phyloP scores from a whole-genome alignment of 2,888 invertebrate species.

The Mycogona germanica region DNA sequence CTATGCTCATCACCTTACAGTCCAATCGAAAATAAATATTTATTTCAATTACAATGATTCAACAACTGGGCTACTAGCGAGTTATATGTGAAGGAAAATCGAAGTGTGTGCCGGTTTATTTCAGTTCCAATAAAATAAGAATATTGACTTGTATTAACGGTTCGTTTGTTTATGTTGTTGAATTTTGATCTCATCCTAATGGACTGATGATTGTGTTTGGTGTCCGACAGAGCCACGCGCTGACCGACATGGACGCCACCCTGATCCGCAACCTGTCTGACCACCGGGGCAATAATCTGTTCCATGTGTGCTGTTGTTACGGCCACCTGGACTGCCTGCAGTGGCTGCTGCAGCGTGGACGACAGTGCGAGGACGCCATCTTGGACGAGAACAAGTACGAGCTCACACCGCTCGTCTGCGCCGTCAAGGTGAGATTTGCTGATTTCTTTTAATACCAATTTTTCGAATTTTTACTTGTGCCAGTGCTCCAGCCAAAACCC shows the following conservation, averaged over 20 bases:
- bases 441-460: neutral
- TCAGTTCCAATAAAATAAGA: no score
- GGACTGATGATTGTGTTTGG: no score
- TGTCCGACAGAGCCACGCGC: slow-evolving; percentile 29
- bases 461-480: neutral
- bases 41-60: no score
- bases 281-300: slow-evolving; percentile 33
- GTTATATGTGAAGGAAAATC: no score
- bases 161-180: no score
- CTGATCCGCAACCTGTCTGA: slow-evolving; percentile 34
- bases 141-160: no score
- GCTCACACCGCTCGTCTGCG: slow-evolving; percentile 31
- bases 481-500: neutral
- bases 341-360: slow-evolving; percentile 30
- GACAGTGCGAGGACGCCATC: slow-evolving; percentile 30
- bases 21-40: no score
- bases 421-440: slow-evolving; percentile 32
- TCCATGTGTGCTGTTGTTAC: slow-evolving; percentile 32
- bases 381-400: slow-evolving; percentile 34
- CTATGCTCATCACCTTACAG: no score
- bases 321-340: slow-evolving; percentile 32
- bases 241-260: slow-evolving; percentile 32
- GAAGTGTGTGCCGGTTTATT: no score
- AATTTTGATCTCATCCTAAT: no score
- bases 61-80: no score